Evolutionary conservation across 2,113 vertebrate species (phyloP).

Genomic region (Urocynchramus pylzowi): DNA sequence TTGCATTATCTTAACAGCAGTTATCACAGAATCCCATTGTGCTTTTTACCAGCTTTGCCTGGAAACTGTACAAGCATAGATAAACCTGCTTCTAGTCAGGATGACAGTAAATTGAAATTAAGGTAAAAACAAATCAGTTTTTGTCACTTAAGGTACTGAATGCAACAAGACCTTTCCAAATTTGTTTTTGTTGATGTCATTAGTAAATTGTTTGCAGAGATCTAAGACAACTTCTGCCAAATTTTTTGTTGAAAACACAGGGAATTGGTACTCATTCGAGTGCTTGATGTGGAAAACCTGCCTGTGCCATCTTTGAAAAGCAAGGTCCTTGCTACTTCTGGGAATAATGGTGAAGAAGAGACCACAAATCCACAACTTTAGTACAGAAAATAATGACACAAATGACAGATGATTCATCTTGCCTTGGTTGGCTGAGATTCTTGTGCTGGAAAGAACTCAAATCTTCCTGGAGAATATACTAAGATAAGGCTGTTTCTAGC

Average conservation of each 20-base stretch:
- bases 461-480: not conserved
- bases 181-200: not conserved
- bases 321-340: not conserved
- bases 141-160: not conserved
- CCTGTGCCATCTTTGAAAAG: not conserved
- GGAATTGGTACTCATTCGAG: not conserved
- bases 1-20: constrained; percentile 37
- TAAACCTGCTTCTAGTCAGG: not conserved
- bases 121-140: constrained; percentile 2
- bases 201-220: not conserved
- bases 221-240: not conserved
- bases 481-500: not conserved
- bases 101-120: constrained; percentile 16
- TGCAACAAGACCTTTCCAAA: not conserved
- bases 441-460: not conserved
- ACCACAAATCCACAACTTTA: not conserved
- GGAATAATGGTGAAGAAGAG: not conserved
- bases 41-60: constrained; percentile 19
- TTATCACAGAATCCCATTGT: constrained; percentile 23
- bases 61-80: constrained; percentile 2
- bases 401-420: constrained; percentile 13
- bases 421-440: not conserved
- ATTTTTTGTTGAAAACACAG: not conserved
- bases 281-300: not conserved
- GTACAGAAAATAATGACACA: not conserved